A percentile compares a stretch with the other conserved stretches of the same genome.
Conservation (phyloP, 2,888 invertebrate species). For the Caenorhabditis panamensis region DNA sequence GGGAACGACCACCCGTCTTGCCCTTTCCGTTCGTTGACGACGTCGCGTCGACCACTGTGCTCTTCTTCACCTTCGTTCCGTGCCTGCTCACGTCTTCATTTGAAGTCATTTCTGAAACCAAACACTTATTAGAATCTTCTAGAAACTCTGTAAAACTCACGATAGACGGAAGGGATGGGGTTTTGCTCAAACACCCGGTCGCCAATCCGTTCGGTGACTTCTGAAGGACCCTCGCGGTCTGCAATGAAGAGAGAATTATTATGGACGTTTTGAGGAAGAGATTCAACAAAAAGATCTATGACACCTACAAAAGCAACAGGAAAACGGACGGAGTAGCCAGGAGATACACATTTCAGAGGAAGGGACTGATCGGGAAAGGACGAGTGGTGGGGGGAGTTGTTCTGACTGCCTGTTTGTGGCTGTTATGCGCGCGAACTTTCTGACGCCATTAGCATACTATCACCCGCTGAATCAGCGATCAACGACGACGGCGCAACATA, state of each 20-base stretch:
- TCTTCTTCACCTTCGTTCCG: conserved; percentile 50
- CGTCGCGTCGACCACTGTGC: conserved; percentile 52
- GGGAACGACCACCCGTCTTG: conserved; percentile 19
- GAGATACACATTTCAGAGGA: conserved; percentile 29
- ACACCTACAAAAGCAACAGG: conserved; percentile 17
- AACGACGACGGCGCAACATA: no score
- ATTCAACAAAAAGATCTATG: conserved; percentile 1
- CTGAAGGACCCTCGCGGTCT: conserved; percentile 23
- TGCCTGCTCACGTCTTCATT: conserved; percentile 42
- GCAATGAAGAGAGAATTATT: no score
- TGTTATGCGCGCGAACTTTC: conserved; percentile 12
- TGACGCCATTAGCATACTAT: conserved; percentile 52
- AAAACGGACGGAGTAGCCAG: conserved; percentile 29
- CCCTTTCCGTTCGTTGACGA: conserved; percentile 30
- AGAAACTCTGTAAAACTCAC: conserved; percentile 5
- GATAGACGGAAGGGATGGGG: conserved; percentile 11
- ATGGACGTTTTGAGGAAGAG: neutral
- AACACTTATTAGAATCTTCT: neutral
- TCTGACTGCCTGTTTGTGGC: neutral
- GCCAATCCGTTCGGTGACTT: conserved; percentile 12
- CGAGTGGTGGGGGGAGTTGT: neutral
- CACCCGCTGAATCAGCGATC: conserved; percentile 39
- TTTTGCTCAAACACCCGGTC: conserved; percentile 14
- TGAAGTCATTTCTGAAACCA: conserved; percentile 56
- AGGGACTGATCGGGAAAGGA: neutral